Evolutionary conservation across 2,888 invertebrate species (phyloP), one percentile per base, ranked within the genome.

Genomic region (Xestobium rufovillosum): DNA sequence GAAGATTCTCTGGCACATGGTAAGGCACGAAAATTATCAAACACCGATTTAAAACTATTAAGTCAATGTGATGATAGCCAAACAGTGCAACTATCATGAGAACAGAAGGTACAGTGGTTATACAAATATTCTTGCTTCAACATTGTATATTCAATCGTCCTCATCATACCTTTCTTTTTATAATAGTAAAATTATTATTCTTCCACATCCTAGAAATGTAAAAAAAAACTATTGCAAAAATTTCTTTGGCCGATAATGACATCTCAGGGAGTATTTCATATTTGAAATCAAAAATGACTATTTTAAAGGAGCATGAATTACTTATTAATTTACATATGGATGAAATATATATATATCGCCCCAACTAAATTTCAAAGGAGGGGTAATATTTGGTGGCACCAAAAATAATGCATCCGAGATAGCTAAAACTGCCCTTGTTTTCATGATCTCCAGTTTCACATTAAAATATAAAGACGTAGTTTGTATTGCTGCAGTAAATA

Each of bases 331-430:
- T 23, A n/a, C 23, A 23, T n/a, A 23, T n/a, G 8, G 23, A 23
- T 23, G 23, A 23, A 23, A n/a, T 23, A n/a, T 23, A 23, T n/a
- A 23, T 23, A 23, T 23, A 23, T 23, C 23, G n/a, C 23, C 23
- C 8, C 23, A 23, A 23, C 23, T 23, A n/a, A 23, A 23, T 23
- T 23, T 23, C n/a, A 23, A 8, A n/a, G 23, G 23, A 23, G 23
- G 23, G 23, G 23, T 23, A 9, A 23, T 23, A 23, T 23, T 23
- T 23, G 23, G 23, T 9, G 23, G 23, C 23, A 23, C 23, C n/a
- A n/a, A 23, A 23, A 23, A 23, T 23, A n/a, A 23, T 23, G 23
- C 23, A 9, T 23, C 23, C 23, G 23, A 23, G n/a, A n/a, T 23
- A 23, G 23, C 23, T 23, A 23, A 23, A 23, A 23, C 23, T 23